phyloP scores from a whole-genome alignment of 2,888 invertebrate genomes.

The Psylliodes chrysocephalus region DNA sequence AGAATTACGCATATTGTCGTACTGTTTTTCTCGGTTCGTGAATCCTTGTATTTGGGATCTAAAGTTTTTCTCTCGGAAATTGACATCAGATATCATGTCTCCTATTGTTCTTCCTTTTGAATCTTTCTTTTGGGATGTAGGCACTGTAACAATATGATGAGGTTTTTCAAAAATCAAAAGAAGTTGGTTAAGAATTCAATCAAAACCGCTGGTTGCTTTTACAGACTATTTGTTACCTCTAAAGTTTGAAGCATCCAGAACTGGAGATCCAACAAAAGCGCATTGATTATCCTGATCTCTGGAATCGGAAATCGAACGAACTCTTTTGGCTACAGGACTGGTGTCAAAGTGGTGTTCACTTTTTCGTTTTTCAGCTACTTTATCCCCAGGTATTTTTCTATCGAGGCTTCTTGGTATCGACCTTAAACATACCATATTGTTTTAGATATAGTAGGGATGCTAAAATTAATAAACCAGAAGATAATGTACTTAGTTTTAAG shows the following conservation, averaged over 20 bases:
- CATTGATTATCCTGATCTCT: conserved; percentile 44
- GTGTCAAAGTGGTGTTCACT: not conserved
- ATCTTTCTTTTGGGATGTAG: no score
- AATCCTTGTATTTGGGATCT: conserved; percentile 72
- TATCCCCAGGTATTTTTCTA: not conserved
- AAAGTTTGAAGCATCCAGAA: conserved; percentile 22
- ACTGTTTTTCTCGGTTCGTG: conserved; percentile 73
- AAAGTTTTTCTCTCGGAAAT: conserved; percentile 69
- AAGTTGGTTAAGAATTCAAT: no score
- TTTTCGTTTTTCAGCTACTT: conserved; percentile 17
- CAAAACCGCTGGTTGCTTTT: no score
- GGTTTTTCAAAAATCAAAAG: no score
- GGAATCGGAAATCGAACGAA: conserved; percentile 23
- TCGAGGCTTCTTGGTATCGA: no score
- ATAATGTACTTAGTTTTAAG: no score
- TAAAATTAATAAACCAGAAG: no score
- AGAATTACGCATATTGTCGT: conserved; percentile 63
- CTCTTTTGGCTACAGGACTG: conserved; percentile 7
- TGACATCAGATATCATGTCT: conserved; percentile 66
- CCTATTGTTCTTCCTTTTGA: conserved; percentile 48
- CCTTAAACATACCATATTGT: no score
- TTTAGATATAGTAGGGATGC: no score
- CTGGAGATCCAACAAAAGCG: conserved; percentile 47
- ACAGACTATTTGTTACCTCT: conserved; percentile 11
- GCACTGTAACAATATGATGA: no score